Conservation (phyloP, 2,888 invertebrate species). For the Caenorhabditis auriculariae region DNA sequence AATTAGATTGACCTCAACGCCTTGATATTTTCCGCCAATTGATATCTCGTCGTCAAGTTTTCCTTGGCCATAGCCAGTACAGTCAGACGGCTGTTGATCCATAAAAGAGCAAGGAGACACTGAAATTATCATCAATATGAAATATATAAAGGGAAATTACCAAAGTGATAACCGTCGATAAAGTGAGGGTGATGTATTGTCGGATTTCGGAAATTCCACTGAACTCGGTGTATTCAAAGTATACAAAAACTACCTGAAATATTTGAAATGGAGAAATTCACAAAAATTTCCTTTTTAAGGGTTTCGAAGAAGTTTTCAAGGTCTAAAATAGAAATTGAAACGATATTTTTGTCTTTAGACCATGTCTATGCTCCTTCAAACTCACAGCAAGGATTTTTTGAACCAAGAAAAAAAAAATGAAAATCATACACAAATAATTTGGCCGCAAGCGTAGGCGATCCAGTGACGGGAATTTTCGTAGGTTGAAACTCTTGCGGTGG, state of each 20-base stretch:
- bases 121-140: slow-evolving; percentile 7
- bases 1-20: slow-evolving; percentile 30
- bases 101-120: slow-evolving; percentile 17
- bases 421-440: slow-evolving; percentile 16
- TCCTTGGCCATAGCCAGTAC: slow-evolving; percentile 12
- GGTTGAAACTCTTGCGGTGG: slow-evolving; percentile 11
- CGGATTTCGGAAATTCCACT: slow-evolving; percentile 5
- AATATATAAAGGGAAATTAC: background rate
- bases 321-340: no score
- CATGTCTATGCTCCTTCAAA: no score
- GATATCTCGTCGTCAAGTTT: slow-evolving; percentile 19
- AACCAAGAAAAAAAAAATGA: background rate
- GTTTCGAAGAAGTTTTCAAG: no score
- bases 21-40: slow-evolving; percentile 26
- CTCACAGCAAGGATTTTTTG: background rate
- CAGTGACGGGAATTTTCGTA: slow-evolving; percentile 22
- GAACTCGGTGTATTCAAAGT: no score
- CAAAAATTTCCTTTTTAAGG: no score
- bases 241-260: no score
- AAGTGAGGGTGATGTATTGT: slow-evolving; percentile 13
- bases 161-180: slow-evolving; percentile 13
- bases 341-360: no score
- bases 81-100: slow-evolving; percentile 17
- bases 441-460: slow-evolving; percentile 12
- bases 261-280: no score